These are phyloP conservation scores for Lottia scabra DNA, from an alignment of 2,888 invertebrate genomes.

Conservation along the genomic window DNA sequence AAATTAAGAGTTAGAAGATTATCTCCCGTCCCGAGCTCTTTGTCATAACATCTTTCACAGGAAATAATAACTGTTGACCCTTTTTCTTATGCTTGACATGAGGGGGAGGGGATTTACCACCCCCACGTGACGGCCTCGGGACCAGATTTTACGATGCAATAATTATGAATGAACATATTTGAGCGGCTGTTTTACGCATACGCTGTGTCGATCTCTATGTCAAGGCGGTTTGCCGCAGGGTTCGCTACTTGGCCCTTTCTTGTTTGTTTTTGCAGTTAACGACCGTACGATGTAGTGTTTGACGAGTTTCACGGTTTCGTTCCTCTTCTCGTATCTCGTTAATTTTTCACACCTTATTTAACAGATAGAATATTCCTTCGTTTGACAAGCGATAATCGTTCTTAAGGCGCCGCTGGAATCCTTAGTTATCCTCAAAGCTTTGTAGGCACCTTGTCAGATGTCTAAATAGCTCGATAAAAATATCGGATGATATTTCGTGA, in stretches of 20 bases:
- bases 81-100: constrained; percentile 12
- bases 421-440: not conserved
- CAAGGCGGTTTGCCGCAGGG: constrained; percentile 14
- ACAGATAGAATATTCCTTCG: constrained; percentile 10
- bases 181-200: constrained; percentile 7
- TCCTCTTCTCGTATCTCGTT: constrained; percentile 21
- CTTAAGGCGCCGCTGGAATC: too few species aligned
- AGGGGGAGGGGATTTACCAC: constrained; percentile 8
- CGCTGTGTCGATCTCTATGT: constrained; percentile 10
- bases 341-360: constrained; percentile 23
- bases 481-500: not conserved
- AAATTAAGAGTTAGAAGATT: not conserved
- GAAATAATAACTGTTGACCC: constrained; percentile 21
- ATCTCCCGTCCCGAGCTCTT: constrained; percentile 6
- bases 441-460: not conserved
- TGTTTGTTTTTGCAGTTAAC: constrained; percentile 18
- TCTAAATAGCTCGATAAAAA: constrained; percentile 1
- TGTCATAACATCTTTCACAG: constrained; percentile 15
- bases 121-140: constrained; percentile 17
- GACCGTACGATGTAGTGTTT: constrained; percentile 17
- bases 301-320: constrained; percentile 10
- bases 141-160: constrained; percentile 18
- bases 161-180: constrained; percentile 15
- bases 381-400: too few species aligned
- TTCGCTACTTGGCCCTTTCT: constrained; percentile 15